Evolutionary conservation across 1,140 invertebrate genomes (phyloP), one percentile per base, ranked within the genome.

Genomic region (Plectrocnemia conspersa): DNA sequence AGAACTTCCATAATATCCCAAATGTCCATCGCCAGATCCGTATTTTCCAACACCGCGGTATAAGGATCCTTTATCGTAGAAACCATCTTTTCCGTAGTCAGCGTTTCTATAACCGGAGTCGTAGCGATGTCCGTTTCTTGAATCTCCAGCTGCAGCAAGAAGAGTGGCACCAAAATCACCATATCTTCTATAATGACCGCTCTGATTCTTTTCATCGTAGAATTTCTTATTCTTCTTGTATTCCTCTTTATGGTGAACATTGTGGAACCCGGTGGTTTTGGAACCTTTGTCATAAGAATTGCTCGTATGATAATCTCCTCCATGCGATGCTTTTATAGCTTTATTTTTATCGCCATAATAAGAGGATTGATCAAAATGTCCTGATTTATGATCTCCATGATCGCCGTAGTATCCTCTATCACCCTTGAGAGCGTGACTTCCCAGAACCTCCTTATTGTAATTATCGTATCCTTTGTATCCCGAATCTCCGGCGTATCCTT

Each of bases 181-280:
- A 63, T 80, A 73, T 64, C 80, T 83, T 22, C 76, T 76, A 54
- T 79, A 78, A 56, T 78, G 68, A 13, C 82, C 83, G 50, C 75
- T 78, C 1, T 78, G 77, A 67, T 83, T 77, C 19, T 76, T 75
- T 46, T 84, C 79, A 64, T 84, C 82, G 64, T 85, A 85, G 70
- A 85, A 85, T 48, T 79, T 76, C 47, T 82, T 81, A 54, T 84
- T 78, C 65, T 86, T 85, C 63, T 85, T 82, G 65, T 81, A 86
- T 65, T 86, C 84, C 64, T 86, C 83, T 66, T 85, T 85, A 59
- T 79, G 82, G 54, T 83, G 81, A 3, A 84, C 76, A 60, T 79
- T 82, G 64, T 84, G 83, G 64, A 77, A 85, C 15, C 83, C 84
- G 21, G 73, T 79, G 1, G 80, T 83, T 65, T 82, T 83, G 3